Conservation (phyloP, 2,888 invertebrate species). For the Adineta ricciae region DNA sequence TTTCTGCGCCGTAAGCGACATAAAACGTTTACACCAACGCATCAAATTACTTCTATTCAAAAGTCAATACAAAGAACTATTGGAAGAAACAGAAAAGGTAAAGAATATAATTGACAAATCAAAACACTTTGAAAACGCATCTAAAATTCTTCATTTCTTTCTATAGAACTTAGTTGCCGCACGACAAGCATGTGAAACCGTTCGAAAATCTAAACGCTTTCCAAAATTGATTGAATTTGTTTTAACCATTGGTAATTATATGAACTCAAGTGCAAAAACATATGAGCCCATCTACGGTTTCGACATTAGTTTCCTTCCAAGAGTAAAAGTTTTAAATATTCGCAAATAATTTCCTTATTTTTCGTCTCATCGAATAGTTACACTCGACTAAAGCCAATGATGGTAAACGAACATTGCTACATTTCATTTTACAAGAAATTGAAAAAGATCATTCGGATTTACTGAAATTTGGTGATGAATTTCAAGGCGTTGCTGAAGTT, state of each 20-base stretch:
- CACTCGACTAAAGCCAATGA: conserved; percentile 68
- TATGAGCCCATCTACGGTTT: conserved; percentile 80
- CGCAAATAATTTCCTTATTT: not conserved
- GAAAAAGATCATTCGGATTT: conserved; percentile 78
- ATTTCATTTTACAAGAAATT: conserved; percentile 76
- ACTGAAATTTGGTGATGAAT: conserved; percentile 70
- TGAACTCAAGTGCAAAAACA: conserved; percentile 87
- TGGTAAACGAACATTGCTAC: conserved; percentile 79
- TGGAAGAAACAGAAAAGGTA: conserved; percentile 12
- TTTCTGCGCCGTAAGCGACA: conserved; percentile 7
- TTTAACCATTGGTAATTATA: conserved; percentile 81
- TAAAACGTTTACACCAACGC: conserved; percentile 18
- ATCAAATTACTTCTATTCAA: conserved; percentile 2
- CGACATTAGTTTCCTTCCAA: conserved; percentile 86
- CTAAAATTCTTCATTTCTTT: too few relatives aligned
- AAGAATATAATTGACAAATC: too few relatives aligned
- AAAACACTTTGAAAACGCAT: too few relatives aligned
- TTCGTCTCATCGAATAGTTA: conserved; percentile 42
- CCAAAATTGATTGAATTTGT: conserved; percentile 77
- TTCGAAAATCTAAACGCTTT: conserved; percentile 77
- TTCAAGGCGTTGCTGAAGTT: conserved; percentile 70
- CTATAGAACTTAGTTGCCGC: not conserved
- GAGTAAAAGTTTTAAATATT: conserved; percentile 55
- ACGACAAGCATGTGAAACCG: conserved; percentile 71
- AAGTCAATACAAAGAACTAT: conserved; percentile 15